Evolutionary conservation across 2,888 invertebrate genomes (phyloP).

Genomic region (Blera fallax): DNA sequence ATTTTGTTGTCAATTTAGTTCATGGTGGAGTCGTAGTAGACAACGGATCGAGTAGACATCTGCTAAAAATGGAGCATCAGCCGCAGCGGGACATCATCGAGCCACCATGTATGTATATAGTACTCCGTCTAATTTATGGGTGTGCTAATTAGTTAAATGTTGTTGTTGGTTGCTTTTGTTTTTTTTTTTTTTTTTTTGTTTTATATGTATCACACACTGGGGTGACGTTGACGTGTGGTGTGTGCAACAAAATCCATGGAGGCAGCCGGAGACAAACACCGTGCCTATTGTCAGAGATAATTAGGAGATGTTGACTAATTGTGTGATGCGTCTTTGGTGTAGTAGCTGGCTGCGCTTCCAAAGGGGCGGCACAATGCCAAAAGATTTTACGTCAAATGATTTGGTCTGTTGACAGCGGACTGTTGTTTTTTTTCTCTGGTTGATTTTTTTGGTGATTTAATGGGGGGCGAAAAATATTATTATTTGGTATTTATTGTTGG

Average conservation of each 20-base stretch:
- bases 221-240: slow-evolving; percentile 27
- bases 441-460: neutral
- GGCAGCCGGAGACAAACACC: slow-evolving; percentile 45
- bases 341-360: slow-evolving; percentile 5
- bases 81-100: slow-evolving; percentile 17
- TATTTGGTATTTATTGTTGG: neutral
- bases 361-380: slow-evolving; percentile 67
- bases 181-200: slow-evolving; percentile 24
- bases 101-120: slow-evolving; percentile 34
- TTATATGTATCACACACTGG: neutral
- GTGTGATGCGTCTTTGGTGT: slow-evolving; percentile 41
- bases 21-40: neutral
- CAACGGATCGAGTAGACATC: slow-evolving; percentile 39
- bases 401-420: slow-evolving; percentile 78
- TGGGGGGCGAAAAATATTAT: neutral
- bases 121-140: slow-evolving; percentile 63
- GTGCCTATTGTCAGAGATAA: slow-evolving; percentile 71
- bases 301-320: slow-evolving; percentile 72
- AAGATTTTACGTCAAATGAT: slow-evolving; percentile 81
- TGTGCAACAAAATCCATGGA: slow-evolving; percentile 12
- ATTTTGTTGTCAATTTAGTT: slow-evolving; percentile 58
- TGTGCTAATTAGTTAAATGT: slow-evolving; percentile 70
- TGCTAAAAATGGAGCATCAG: slow-evolving; percentile 60
- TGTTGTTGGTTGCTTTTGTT: slow-evolving; percentile 18
- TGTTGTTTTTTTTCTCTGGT: neutral